phyloP scores from a whole-genome alignment of 1,140 invertebrate species.

The Hylaeus anthracinus region DNA sequence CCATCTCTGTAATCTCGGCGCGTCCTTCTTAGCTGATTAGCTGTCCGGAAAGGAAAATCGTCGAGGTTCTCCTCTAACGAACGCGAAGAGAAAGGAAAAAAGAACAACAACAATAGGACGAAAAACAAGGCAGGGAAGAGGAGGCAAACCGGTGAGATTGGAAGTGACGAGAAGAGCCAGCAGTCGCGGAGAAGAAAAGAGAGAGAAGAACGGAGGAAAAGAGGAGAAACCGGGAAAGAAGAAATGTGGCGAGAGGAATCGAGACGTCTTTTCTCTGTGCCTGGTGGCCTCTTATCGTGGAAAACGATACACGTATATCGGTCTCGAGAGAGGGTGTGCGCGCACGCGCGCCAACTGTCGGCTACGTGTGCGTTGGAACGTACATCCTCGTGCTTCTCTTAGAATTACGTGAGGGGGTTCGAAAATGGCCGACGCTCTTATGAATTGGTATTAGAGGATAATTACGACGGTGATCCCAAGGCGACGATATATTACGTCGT shows the following conservation, averaged over 20 bases:
- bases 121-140: neutral
- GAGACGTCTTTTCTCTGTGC: slow-evolving; percentile 41
- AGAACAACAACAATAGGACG: neutral
- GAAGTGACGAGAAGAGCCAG: neutral
- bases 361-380: slow-evolving; percentile 16
- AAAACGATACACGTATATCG: slow-evolving; percentile 63
- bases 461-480: slow-evolving; percentile 63
- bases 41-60: slow-evolving; percentile 65
- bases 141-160: neutral
- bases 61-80: neutral
- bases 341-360: neutral
- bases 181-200: neutral
- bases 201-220: neutral
- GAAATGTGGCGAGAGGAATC: slow-evolving; percentile 49
- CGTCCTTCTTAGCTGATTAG: slow-evolving; percentile 64
- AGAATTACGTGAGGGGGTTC: slow-evolving; percentile 75
- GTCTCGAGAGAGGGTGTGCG: slow-evolving; percentile 40
- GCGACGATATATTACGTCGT: slow-evolving; percentile 58
- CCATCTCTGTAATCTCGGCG: slow-evolving; percentile 60
- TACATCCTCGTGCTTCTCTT: slow-evolving; percentile 54
- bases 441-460: slow-evolving; percentile 67
- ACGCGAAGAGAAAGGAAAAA: neutral
- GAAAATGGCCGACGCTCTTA: slow-evolving; percentile 70
- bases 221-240: neutral
- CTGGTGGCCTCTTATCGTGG: slow-evolving; percentile 51